Evolutionary conservation across 2,888 invertebrate genomes (phyloP), one percentile per base, ranked within the genome.

Genomic region (Macrosoma leucophasiata): DNA sequence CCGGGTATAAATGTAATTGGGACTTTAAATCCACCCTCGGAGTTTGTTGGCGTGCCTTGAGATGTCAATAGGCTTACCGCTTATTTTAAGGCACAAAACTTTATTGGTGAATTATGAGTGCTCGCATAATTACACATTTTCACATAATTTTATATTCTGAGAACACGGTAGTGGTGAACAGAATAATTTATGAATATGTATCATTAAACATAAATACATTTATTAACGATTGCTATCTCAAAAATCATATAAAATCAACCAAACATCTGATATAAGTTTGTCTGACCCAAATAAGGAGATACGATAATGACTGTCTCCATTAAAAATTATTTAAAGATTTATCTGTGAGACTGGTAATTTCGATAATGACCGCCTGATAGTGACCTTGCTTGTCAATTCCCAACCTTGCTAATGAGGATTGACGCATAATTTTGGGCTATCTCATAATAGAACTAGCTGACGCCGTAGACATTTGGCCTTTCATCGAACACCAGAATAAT

Each of bases 371-470:
- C 54, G 44, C 48, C 51, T 48, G 41, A 41, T 38, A 44, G 39
- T 53, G 64, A 53, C 72, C 73, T 75, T 63, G 45, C 50, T 47
- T 66, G 72, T 73, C 74, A 73, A 67, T 69, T n/a, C 61, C 52
- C 47, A 40, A 45, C 50, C 38, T 25, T 32, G 47, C 45, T 69
- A 68, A 72, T 66, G 64, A 70, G 62, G 63, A 69, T 63, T 63
- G 52, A 68, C 55, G 51, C 48, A 54, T 46, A 48, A 37, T 54
- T 54, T 39, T 9, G 18, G 46, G 42, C 41, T 33, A 41, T 39
- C 41, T 33, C 41, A 29, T 46, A 42, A 26, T 17, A 32, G 19
- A 15, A 31, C 23, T 9, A 36, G 15, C 26, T 26, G 18, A 27
- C 13, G 20, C 20, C 24, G 5, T 30, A 18, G 24, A 31, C 30